Conservation (phyloP, 2,113 vertebrate species). For the Dinomys branickii region DNA sequence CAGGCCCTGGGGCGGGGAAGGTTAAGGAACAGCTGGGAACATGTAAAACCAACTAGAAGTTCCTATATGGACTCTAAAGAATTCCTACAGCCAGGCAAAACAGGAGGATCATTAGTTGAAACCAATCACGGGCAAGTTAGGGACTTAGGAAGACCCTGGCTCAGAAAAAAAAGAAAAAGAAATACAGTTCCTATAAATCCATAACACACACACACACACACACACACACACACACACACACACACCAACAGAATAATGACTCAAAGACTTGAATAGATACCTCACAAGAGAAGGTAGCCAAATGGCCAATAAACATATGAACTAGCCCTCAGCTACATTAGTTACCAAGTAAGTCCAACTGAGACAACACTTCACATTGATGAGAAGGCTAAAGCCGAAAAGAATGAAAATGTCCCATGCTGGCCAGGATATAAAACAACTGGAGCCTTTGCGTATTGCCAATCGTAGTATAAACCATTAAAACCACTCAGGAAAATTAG, state of each 20-base stretch:
- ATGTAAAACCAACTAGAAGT: background rate
- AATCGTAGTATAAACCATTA: background rate
- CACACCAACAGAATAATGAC: background rate
- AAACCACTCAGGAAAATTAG: background rate
- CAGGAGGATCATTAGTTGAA: background rate
- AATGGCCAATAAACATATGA: background rate
- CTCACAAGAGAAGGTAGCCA: background rate
- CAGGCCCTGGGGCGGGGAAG: background rate
- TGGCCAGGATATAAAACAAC: background rate
- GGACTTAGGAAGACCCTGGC: background rate
- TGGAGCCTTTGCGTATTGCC: fast-evolving
- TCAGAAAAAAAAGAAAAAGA: background rate
- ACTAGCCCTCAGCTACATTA: background rate
- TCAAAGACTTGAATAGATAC: background rate
- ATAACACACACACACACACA: background rate
- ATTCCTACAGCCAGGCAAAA: background rate
- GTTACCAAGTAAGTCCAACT: background rate
- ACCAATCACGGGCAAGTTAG: background rate
- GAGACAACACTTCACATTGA: background rate
- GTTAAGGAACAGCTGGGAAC: background rate
- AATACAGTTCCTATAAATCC: background rate
- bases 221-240: background rate
- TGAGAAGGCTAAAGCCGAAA: background rate
- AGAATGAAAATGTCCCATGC: background rate
- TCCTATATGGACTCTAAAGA: background rate